A percentile compares a stretch with the other conserved stretches of the same genome.
Conservation (phyloP, 2,797 vertebrate genomes). For the Oreochromis grahami region DNA sequence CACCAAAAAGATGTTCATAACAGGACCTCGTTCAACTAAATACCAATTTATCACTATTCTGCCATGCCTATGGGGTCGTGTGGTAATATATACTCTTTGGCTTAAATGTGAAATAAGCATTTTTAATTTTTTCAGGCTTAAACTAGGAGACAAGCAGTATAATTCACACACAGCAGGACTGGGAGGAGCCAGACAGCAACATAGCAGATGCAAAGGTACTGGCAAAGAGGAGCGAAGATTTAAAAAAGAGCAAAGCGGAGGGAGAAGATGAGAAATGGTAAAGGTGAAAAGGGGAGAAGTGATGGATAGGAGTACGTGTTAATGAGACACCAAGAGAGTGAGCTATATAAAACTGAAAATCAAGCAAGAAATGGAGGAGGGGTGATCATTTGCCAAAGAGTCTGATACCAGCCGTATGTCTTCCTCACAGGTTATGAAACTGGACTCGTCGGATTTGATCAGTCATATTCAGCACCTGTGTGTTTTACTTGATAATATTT, state of each 20-base stretch:
- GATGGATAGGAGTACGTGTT: conserved; percentile 4
- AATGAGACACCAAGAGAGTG: conserved; percentile 19
- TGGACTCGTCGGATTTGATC: conserved; percentile 27
- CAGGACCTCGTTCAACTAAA: conserved; percentile 18
- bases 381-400: conserved; percentile 34
- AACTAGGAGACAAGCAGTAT: neutral
- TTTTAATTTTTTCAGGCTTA: neutral
- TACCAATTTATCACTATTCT: conserved; percentile 64
- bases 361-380: conserved; percentile 28
- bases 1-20: neutral
- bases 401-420: conserved; percentile 13
- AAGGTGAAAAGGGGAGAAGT: neutral
- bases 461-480: conserved; percentile 45
- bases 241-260: neutral
- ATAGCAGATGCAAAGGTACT: neutral
- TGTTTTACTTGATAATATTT: conserved; percentile 53
- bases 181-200: neutral
- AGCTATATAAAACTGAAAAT: conserved; percentile 40
- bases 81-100: conserved; percentile 42
- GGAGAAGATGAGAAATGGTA: conserved; percentile 1
- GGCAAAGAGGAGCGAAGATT: neutral
- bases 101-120: conserved; percentile 66
- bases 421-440: conserved; percentile 48
- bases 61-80: conserved; percentile 29
- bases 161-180: neutral